A percentile compares a stretch with the other conserved stretches of the same genome.
Evolutionary conservation across 35 echinoderm and acorn worm species (phyloP).

Genomic region (Hemicentrotus pulcherrimus): DNA sequence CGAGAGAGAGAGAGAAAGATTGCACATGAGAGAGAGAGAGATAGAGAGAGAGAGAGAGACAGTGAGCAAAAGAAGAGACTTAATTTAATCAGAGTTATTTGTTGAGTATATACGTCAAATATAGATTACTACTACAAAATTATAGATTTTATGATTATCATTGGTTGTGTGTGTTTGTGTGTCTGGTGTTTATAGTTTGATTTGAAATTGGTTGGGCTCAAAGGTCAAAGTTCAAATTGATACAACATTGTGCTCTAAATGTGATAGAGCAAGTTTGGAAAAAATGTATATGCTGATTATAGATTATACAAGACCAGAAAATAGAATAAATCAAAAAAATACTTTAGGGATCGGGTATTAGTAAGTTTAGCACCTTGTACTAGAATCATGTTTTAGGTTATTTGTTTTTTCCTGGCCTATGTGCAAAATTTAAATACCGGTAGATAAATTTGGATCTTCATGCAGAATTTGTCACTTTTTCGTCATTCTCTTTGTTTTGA

Average conservation of each 20-base stretch:
- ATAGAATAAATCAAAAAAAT: not conserved
- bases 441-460: not conserved
- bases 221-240: not conserved
- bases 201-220: not conserved
- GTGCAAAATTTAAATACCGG: too few relatives aligned
- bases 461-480: not conserved
- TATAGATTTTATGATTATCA: not conserved
- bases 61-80: not conserved
- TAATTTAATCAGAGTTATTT: constrained; percentile 22
- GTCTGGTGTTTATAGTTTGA: not conserved
- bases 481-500: not conserved
- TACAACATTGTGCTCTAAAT: not conserved
- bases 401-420: not conserved
- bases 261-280: not conserved
- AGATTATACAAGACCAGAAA: not conserved
- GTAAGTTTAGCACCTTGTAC: not conserved
- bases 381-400: not conserved
- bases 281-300: not conserved
- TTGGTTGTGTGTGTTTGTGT: constrained; percentile 12
- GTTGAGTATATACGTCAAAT: not conserved
- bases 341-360: not conserved
- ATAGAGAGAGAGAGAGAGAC: not conserved
- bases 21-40: not conserved
- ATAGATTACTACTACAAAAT: not conserved
- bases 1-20: not conserved